phyloP scores from a whole-genome alignment of 2,888 invertebrate genomes.

The Amiota mariae region DNA sequence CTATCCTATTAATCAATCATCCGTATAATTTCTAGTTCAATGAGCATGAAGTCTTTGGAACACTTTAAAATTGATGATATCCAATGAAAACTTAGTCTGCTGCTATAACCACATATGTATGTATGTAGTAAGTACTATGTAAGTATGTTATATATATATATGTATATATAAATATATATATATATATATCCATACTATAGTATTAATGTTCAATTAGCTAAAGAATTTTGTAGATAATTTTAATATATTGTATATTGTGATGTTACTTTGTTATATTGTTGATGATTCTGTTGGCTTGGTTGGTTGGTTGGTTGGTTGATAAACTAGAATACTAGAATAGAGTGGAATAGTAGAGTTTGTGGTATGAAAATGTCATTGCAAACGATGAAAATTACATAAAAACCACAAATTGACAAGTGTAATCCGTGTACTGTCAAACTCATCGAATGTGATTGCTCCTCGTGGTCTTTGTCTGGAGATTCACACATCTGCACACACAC shows the following conservation, averaged over 20 bases:
- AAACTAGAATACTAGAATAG: no score
- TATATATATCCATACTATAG: no score
- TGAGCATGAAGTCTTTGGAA: not conserved
- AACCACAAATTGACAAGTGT: conserved; percentile 58
- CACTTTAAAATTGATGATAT: no score
- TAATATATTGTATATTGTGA: not conserved
- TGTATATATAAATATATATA: no score
- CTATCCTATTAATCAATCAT: not conserved
- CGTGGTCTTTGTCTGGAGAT: not conserved
- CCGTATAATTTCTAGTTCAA: conserved; percentile 5
- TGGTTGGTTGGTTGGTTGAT: no score
- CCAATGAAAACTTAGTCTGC: no score
- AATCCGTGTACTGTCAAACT: conserved; percentile 47
- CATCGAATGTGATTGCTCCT: conserved; percentile 17
- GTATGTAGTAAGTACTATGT: no score
- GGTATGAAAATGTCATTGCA: conserved; percentile 4
- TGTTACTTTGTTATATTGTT: not conserved
- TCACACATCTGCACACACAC: no score
- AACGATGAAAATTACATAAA: conserved; percentile 44
- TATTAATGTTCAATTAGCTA: not conserved
- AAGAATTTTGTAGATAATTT: not conserved
- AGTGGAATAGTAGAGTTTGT: no score
- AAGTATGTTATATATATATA: no score
- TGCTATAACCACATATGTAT: no score
- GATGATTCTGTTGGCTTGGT: not conserved